Base-by-base conservation (phyloP, 2,113 vertebrate species). In the Ailuropoda melanoleuca region DNA sequence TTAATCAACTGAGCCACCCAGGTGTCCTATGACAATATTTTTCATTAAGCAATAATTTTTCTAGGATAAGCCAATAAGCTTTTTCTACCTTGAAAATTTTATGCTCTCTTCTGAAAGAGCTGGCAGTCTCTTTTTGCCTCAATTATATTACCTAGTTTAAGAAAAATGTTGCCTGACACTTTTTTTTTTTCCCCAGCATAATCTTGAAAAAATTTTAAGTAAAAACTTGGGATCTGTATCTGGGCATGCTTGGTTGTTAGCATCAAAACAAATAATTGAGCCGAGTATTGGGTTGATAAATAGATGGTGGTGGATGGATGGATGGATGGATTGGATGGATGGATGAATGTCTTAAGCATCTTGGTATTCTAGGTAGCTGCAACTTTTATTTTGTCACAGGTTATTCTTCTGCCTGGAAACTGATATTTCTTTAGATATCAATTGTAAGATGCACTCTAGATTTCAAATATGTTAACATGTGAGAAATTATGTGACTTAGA, bases 31-130 rank as follows among this genome's bases (percentile, higher is more conserved):
- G 92, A 66, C 85, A 87, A 55, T 96, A 95, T 84, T 94, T 97
- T 97, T 90, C 92, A 96, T 93, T 94, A 95, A 96, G 70, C 75
- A 48, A 19, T 46, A 48, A 8, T 90, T 72, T 93, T 91, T 84
- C 60, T 85, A 92, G 46, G 86, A 58, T 85, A 58, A 90, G 10
- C 15, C 29, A 94, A 3, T 81, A 56, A 72, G 66, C 19, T 37
- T 91, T 89, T 95, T 80, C 6, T 91, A 56, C 74, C 78, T 77
- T 92, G 43, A 91, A 83, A 62, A 90, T 80, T 68, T 60, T 84
- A 92, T 93, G 26, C 78, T 93, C 43, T 90, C 0, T 60, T 97
- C 55, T 96, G 34, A 93, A 53, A 74, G 12, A 88, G 53, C 19
- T 86, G 14, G 55, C 39, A 46, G 0, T 88, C 89, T 72, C 23